Evolutionary conservation across 2,888 invertebrate species (phyloP), one percentile per base, ranked within the genome.

Genomic region (Callyntrura sp.): DNA sequence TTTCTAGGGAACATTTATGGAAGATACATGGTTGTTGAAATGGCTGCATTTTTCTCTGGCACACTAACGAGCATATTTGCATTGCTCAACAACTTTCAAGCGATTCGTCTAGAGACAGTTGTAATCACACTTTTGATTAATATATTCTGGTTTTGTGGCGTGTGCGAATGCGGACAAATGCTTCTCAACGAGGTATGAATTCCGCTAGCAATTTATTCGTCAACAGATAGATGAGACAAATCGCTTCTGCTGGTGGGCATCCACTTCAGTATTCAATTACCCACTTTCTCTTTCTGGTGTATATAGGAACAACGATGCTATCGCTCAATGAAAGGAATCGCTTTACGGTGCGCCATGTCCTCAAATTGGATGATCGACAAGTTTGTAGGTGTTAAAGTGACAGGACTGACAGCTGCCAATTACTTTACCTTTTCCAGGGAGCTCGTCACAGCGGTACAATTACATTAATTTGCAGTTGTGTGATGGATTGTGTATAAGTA

Each of bases 41-140:
- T 90, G 85, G 57, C 48, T 20, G 85, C 85, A 20, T 82, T 90
- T 65, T 86, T 86, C 43, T 60, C 90, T 20, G 51, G 82, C 25
- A 55, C 82, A 8, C 82, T 90, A 35, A 90, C 90, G 25, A 90
- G 86, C 60, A 20, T 79, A 48, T 90, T 90, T 55, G 70, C 90
- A 5, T 25, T 90, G 28, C 73, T 85, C 43, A 35, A 45, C 85
- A 85, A 85, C 76, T 85, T 85, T 60, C 9, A 73, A 17, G 60
- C 76, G 28, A 85, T 73, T 43, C 57, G 43, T 28, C 23, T 76
- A n/a, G 85, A 73, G 25, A 76, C 85, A 20, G 76, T 85, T 12
- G 17, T 85, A 43, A 85, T 85, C 60, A 85, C 85, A 17, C 57
- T 84, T n/a, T 70, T 84, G 85, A 90, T 86, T 73, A 90, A 90